A percentile compares a stretch with the other conserved stretches of the same genome.
These are phyloP conservation scores for Drosophila orosa DNA, from an alignment of 1,140 invertebrate genomes.

Conservation along the genomic window DNA sequence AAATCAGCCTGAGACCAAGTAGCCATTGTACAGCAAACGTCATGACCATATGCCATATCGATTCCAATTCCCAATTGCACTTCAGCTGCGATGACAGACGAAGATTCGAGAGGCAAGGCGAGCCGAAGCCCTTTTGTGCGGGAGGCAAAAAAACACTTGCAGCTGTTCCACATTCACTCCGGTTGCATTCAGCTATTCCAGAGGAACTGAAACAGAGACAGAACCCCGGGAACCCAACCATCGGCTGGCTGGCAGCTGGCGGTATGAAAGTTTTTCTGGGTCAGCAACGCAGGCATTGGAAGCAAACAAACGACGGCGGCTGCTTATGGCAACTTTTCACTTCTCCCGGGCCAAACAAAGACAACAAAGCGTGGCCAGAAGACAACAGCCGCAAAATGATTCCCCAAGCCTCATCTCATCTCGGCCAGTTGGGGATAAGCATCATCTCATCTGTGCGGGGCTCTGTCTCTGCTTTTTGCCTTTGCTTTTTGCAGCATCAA, in stretches of 20 bases:
- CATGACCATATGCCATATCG: conserved; percentile 63
- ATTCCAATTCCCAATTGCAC: conserved; percentile 36
- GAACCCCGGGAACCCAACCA: conserved; percentile 17
- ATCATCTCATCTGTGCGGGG: conserved; percentile 47
- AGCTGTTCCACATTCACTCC: conserved; percentile 63
- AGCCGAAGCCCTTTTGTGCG: conserved; percentile 19
- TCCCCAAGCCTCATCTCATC: conserved; percentile 52
- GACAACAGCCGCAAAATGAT: conserved; percentile 69
- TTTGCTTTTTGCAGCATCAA: conserved; percentile 19
- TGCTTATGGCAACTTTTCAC: conserved; percentile 62
- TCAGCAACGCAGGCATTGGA: conserved; percentile 81
- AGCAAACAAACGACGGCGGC: conserved; percentile 47
- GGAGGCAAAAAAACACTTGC: conserved; percentile 70
- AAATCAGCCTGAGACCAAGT: conserved; percentile 60
- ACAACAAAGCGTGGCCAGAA: conserved; percentile 58
- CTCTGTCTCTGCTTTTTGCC: conserved; percentile 12
- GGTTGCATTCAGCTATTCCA: conserved; percentile 40
- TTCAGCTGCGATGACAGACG: conserved; percentile 43
- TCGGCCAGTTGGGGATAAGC: conserved; percentile 66
- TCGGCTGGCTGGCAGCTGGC: conserved; percentile 36
- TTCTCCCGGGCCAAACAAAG: conserved; percentile 41
- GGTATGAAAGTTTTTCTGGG: conserved; percentile 81
- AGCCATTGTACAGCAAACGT: conserved; percentile 73
- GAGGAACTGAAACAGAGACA: conserved; percentile 3
- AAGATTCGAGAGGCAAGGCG: conserved; percentile 18